Base-by-base conservation (phyloP, 2,797 vertebrate genomes). In the Arremon brunneinucha region DNA sequence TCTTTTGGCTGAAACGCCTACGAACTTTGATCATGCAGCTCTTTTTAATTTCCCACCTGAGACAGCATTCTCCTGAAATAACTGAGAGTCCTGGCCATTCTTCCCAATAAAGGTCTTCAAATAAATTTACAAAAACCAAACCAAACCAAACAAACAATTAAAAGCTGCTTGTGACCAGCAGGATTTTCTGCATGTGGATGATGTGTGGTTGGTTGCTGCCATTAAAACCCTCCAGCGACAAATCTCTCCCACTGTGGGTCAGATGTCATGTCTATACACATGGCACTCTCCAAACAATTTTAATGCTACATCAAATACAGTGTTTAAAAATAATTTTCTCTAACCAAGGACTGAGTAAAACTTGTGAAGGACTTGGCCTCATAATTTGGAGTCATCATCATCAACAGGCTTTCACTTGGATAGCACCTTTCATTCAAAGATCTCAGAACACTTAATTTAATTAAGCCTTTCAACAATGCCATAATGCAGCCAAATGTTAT, bases 391-490 rank as follows among this genome's bases (percentile, higher is more conserved):
- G 75, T 92, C 91, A 95, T 95, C 93, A 93, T 89, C 93, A 95
- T 94, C 93, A 92, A 62, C 88, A 75, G 68, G 68, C 88, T 89
- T 95, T 94, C 71, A 60, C 68, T 96, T 96, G 95, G 94, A 96
- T 95, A 96, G 89, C 91, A 97, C 91, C 96, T 96, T 96, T 95
- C 94, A 93, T 93, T 94, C 95, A 94, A 96, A 94, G 77, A 95
- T 95, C 93, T 96, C 91, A 1, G 90, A 93, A 90, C 91, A 89
- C 93, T 97, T 96, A 93, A 94, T 96, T 96, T 91, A 96, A 97
- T 96, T 96, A 96, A 94, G 90, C 90, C 95, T 97, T 97, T 96
- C 95, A 97, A 94, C 96, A 96, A 95, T 92, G 81, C 77, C 91
- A 68, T 90, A 55, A 96, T 21, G 71, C 95, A 96, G 91, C 91